Base-by-base conservation (phyloP, 2,113 vertebrate species). In the Okapia johnstoni region DNA sequence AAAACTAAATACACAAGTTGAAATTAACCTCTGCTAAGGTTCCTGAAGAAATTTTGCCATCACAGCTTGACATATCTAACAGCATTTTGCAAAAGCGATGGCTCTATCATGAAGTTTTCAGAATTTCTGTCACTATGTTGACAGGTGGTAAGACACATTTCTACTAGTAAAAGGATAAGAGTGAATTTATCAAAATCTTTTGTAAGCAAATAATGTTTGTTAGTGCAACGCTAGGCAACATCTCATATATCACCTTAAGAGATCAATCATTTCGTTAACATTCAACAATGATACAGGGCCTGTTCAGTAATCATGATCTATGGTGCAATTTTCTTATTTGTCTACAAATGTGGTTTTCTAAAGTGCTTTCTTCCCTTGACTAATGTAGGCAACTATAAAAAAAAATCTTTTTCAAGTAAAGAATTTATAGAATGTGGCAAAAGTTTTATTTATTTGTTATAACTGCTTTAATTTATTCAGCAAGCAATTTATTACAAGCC, bases 91-190 rank as follows among this genome's bases (percentile, higher is more conserved):
- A 70, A 54, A 93, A 93, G 46, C 79, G 70, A 46, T 11, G 48
- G 7, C 60, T 70, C 43, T 66, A 28, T 60, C 76, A 63, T 73
- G 92, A 97, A 73, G 48, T 57, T 93, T 96, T 96, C 85, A 95
- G 55, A 25, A 73, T 81, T 85, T 95, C 95, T 60, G 10, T 92
- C 85, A 25, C 8, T 86, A 40, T 70, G 30, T 93, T 98, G 90
- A 96, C 91, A 86, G 85, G 73, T 89, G 66, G 28, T 17, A 92
- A 93, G 43, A 55, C 12, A 70, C 21, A 91, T 81, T 97, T 96
- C 77, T 97, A 25, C 88, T 40, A 85, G 15, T 26, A 40, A 85
- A 97, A 95, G 93, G 88, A 90, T 81, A 97, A 96, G 97, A 92
- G 88, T 14, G 95, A 90, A 96, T 83, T 46, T 19, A 88, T 80